phyloP scores from a whole-genome alignment of 2,113 vertebrate genomes.

The Rynchops niger region DNA sequence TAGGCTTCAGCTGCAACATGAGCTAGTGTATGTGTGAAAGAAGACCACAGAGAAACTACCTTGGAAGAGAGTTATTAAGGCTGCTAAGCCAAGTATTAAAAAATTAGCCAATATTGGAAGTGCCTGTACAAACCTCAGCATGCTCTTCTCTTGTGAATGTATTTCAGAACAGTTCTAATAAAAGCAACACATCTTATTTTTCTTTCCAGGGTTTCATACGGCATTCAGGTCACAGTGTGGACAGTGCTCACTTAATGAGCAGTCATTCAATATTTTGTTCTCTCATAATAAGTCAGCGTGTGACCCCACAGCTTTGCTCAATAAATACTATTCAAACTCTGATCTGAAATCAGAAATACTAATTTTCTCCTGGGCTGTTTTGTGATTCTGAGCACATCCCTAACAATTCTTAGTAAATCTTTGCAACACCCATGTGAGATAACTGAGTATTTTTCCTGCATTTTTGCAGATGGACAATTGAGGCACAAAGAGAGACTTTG shows the following conservation, averaged over 20 bases:
- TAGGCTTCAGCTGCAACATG: neutral
- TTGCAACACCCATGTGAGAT: neutral
- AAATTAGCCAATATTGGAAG: neutral
- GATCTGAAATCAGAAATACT: conserved; percentile 9
- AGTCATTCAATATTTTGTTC: conserved; percentile 30
- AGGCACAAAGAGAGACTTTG: neutral
- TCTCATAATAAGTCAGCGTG: neutral
- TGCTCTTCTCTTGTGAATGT: neutral
- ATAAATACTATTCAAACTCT: conserved; percentile 1
- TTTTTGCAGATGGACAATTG: neutral
- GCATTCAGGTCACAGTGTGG: neutral
- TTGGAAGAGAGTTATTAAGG: neutral
- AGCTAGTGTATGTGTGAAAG: neutral
- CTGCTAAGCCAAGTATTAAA: neutral
- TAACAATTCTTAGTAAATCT: neutral
- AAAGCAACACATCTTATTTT: neutral
- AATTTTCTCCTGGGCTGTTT: neutral
- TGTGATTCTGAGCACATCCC: neutral
- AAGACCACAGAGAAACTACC: neutral
- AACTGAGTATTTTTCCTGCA: neutral
- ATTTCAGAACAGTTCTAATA: neutral
- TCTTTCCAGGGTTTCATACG: neutral
- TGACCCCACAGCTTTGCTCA: neutral
- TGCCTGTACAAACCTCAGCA: neutral
- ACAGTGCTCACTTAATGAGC: neutral